These are phyloP conservation scores for Tenebrio molitor DNA, from an alignment of 1,140 invertebrate species.

Conservation along the genomic window DNA sequence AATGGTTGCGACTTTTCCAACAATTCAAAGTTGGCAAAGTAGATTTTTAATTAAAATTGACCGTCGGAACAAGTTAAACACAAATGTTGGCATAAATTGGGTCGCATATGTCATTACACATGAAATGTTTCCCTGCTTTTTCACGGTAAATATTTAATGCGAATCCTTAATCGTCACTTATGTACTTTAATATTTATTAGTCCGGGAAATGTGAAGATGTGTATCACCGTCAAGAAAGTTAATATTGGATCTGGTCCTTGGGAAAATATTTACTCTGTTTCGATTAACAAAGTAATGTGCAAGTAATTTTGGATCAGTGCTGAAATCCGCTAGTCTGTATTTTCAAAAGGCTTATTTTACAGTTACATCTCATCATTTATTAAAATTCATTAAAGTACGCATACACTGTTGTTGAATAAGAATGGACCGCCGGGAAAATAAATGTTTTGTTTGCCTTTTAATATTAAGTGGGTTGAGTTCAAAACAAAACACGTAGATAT, in stretches of 20 bases:
- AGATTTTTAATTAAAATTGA: constrained; percentile 15
- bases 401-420: background rate
- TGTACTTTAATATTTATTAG: constrained; percentile 34
- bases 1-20: too few relatives aligned
- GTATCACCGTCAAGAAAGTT: background rate
- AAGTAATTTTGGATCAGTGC: background rate
- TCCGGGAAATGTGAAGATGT: constrained; percentile 23
- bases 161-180: constrained; percentile 31
- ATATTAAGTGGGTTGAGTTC: too few relatives aligned
- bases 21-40: background rate
- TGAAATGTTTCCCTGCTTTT: background rate
- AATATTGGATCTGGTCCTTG: constrained; percentile 33
- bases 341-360: background rate
- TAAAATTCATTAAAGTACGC: background rate
- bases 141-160: constrained; percentile 15
- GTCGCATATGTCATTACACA: background rate
- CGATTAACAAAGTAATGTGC: background rate
- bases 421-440: too few relatives aligned
- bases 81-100: background rate
- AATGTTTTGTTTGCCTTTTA: too few relatives aligned
- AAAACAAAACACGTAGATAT: too few relatives aligned
- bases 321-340: background rate
- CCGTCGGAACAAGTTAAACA: background rate
- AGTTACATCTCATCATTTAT: background rate
- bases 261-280: constrained; percentile 42